Conservation (phyloP, 2,113 vertebrate species). For the Notiomystis cincta region DNA sequence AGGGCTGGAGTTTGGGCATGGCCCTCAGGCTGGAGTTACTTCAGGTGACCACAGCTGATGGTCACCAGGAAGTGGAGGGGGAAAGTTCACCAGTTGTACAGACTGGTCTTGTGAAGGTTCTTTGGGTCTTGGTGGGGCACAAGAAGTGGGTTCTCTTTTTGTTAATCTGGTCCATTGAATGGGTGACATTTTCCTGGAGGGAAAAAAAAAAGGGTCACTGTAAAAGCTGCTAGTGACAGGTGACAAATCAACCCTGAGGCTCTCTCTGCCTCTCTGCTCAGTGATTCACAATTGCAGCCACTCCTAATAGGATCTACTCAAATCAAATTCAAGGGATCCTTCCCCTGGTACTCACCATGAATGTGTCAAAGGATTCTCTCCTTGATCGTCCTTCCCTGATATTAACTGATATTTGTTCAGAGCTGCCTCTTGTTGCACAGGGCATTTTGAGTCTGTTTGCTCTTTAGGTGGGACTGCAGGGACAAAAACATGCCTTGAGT, state of each 20-base stretch:
- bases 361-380: background rate
- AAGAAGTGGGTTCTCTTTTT: background rate
- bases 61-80: fast-evolving
- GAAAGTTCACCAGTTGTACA: background rate
- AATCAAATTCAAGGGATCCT: background rate
- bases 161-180: background rate
- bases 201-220: background rate
- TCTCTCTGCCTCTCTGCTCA: background rate
- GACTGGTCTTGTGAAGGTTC: background rate
- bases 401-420: background rate
- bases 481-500: background rate
- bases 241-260: background rate
- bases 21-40: background rate
- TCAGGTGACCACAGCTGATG: background rate
- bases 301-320: background rate
- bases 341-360: background rate
- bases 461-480: background rate
- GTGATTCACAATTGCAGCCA: background rate
- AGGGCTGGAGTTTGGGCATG: background rate
- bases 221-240: background rate
- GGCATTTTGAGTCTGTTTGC: background rate
- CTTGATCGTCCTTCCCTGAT: background rate
- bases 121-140: fast-evolving
- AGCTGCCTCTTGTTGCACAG: background rate
- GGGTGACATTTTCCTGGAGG: background rate